Conservation (phyloP, 2,113 vertebrate species). For the Thalassoma bifasciatum region DNA sequence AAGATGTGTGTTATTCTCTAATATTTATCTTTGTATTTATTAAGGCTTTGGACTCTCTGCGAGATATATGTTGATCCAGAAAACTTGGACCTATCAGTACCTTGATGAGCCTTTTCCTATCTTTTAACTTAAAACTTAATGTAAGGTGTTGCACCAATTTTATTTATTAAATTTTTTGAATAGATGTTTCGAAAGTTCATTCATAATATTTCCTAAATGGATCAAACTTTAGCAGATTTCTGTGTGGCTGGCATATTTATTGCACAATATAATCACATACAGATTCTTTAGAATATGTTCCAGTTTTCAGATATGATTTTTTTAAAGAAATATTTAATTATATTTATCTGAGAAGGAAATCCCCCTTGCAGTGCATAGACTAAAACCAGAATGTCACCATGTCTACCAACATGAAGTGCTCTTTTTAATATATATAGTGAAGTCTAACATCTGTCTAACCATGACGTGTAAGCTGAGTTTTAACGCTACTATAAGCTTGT, state of each 20-base stretch:
- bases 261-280: constrained; percentile 59
- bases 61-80: constrained; percentile 60
- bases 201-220: constrained; percentile 18
- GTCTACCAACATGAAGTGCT: constrained; percentile 39
- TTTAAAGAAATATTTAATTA: not conserved
- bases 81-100: constrained; percentile 35
- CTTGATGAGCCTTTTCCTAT: constrained; percentile 25
- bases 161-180: constrained; percentile 74
- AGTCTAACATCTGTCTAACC: constrained; percentile 47
- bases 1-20: constrained; percentile 28
- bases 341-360: constrained; percentile 70
- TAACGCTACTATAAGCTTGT: constrained; percentile 39
- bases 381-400: constrained; percentile 26
- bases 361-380: constrained; percentile 28
- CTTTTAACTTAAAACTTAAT: constrained; percentile 69
- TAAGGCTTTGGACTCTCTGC: constrained; percentile 71
- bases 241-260: constrained; percentile 79
- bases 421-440: constrained; percentile 21
- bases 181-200: constrained; percentile 14
- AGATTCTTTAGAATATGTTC: constrained; percentile 38
- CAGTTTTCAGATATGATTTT: constrained; percentile 65
- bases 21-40: constrained; percentile 78
- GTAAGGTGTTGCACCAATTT: constrained; percentile 73
- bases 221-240: constrained; percentile 38
- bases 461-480: constrained; percentile 38